phyloP scores from a whole-genome alignment of 2,888 invertebrate genomes.

The Rotaria socialis region DNA sequence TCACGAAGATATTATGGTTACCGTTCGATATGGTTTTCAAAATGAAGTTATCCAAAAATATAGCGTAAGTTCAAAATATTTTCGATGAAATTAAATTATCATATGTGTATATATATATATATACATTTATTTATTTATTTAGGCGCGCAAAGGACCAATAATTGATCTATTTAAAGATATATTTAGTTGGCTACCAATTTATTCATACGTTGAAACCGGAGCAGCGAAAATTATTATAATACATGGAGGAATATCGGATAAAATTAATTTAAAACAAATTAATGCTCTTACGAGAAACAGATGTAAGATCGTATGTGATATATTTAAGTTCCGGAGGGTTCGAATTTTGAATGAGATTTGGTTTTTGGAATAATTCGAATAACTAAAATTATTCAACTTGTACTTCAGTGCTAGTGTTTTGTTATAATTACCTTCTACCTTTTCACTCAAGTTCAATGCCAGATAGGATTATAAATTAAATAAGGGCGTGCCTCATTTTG shows the following conservation, averaged over 20 bases:
- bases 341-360: too few species aligned
- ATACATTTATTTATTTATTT: not conserved
- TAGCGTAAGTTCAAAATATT: not conserved
- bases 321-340: too few species aligned
- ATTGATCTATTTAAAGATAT: constrained; percentile 36
- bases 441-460: too few species aligned
- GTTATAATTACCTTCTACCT: too few species aligned
- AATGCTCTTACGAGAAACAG: not conserved
- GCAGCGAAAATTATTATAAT: not conserved
- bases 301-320: not conserved
- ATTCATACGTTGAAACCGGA: constrained; percentile 8
- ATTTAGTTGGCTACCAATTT: constrained; percentile 26
- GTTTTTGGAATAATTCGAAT: too few species aligned
- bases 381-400: too few species aligned
- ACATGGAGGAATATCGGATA: constrained; percentile 22
- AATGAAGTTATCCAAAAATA: constrained; percentile 24
- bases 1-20: constrained; percentile 37
- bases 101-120: too few species aligned
- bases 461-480: too few species aligned
- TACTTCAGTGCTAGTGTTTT: too few species aligned
- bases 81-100: too few species aligned
- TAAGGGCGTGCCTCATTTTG: too few species aligned
- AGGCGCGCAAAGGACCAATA: not conserved
- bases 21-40: constrained; percentile 37
- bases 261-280: not conserved